Base-by-base conservation (phyloP, 2,888 invertebrate genomes). In the Parnassius smintheus region DNA sequence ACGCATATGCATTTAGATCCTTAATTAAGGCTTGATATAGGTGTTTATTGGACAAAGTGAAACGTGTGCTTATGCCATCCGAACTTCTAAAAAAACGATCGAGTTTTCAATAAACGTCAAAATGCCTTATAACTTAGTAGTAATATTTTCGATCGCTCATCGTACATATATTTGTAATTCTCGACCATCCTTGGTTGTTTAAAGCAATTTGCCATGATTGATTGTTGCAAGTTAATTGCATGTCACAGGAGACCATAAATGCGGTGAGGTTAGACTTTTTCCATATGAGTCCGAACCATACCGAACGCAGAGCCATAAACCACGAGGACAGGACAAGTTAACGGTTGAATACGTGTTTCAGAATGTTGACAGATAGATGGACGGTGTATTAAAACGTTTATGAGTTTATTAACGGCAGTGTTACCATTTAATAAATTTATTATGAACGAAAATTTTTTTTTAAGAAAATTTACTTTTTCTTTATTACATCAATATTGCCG, bases 181-280 rank as follows among this genome's bases (percentile, higher is more conserved):
- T 11, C 48, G 48, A 48, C 41, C 49, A 12, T 49, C 46, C 48
- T 54, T 60, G 53, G 52, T 48, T 35, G 59, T 60, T 60, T 60
- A 51, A 69, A 71, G 69, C 70, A 67, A 70, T 70, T 70, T 68
- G 65, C 66, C 49, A 54, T 66, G 66, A 69, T 68, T 67, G 66
- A 69, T 69, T 61, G 67, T 61, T 53, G 66, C 35, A 11, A 56
- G 51, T 61, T 65, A 68, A 66, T 70, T 66, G 65, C 65, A 64
- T 50, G 61, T 64, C 66, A 64, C 52, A 55, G 65, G 48, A 58
- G 60, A 52, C 66, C 66, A 63, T 67, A 67, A 67, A 59, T 60
- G 66, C 59, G 45, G 61, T 46, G 58, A 49, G 56, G 41, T 61
- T 58, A 54, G 49, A 56, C 60, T 64, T 63, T 67, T 62, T 56